Evolutionary conservation across 2,888 invertebrate genomes (phyloP).

Genomic region (Archaeoteleia sp.): DNA sequence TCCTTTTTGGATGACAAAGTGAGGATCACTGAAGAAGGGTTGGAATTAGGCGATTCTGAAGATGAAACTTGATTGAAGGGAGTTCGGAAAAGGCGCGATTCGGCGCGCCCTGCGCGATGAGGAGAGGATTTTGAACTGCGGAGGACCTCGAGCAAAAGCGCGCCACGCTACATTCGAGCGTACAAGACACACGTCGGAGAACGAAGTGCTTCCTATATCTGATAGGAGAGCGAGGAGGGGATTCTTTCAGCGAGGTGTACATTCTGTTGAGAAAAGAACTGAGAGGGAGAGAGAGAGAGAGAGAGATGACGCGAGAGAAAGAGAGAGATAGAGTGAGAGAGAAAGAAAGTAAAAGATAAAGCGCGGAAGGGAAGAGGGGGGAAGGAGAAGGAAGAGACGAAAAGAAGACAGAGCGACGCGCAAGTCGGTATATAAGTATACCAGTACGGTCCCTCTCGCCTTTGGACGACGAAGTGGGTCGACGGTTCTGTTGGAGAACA

Average conservation of each 20-base stretch:
- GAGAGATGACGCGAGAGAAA: constrained; percentile 53
- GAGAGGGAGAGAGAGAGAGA: constrained; percentile 48
- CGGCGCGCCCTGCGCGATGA: constrained; percentile 54
- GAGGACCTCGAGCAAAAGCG: constrained; percentile 53
- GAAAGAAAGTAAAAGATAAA: constrained; percentile 41
- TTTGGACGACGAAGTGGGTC: constrained; percentile 68
- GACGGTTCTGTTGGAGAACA: constrained; percentile 61
- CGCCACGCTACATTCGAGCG: constrained; percentile 56
- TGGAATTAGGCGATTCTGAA: no score
- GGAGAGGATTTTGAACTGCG: constrained; percentile 57
- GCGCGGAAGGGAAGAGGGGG: constrained; percentile 48
- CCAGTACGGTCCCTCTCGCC: constrained; percentile 66
- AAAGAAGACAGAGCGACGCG: constrained; percentile 52
- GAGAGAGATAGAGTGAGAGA: no score
- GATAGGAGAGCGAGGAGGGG: constrained; percentile 53
- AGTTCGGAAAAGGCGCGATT: constrained; percentile 30
- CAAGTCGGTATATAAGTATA: constrained; percentile 52
- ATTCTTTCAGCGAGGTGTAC: constrained; percentile 49
- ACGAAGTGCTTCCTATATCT: constrained; percentile 57
- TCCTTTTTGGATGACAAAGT: no score
- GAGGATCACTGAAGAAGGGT: no score
- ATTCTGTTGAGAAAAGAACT: constrained; percentile 49
- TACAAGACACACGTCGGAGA: constrained; percentile 56
- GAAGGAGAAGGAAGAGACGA: constrained; percentile 44
- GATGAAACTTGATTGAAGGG: not conserved